Evolutionary conservation across 2,797 vertebrate genomes (phyloP).

Genomic region (Morus bassanus): DNA sequence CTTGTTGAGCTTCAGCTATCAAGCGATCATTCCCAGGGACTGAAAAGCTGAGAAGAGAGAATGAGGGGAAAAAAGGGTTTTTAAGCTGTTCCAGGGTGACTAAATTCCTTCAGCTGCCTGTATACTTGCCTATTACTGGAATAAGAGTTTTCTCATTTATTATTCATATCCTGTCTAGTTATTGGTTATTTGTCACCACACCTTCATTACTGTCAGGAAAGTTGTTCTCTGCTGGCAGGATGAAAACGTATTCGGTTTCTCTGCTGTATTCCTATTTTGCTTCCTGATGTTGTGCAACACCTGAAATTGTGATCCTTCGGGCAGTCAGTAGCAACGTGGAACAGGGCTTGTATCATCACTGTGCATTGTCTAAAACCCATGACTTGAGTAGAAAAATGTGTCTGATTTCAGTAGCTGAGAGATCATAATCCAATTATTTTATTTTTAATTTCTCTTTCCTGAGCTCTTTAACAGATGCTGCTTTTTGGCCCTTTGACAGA

Average conservation of each 20-base stretch:
- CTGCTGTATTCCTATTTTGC: background rate
- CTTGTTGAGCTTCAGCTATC: background rate
- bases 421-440: constrained; percentile 57
- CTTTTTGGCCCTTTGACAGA: constrained; percentile 33
- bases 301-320: background rate
- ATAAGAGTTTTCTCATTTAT: constrained; percentile 33
- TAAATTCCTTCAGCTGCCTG: background rate
- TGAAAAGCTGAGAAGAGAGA: background rate
- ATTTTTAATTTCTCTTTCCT: constrained; percentile 59
- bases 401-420: constrained; percentile 34
- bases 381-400: background rate
- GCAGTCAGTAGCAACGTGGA: background rate
- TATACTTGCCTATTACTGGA: constrained; percentile 30
- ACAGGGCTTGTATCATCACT: background rate
- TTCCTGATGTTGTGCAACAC: background rate
- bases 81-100: background rate
- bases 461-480: constrained; percentile 56
- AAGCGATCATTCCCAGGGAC: background rate
- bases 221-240: background rate
- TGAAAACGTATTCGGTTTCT: background rate
- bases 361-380: background rate
- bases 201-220: background rate
- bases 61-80: background rate
- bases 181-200: constrained; percentile 42
- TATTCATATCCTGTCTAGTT: constrained; percentile 32